Evolutionary conservation across 1,140 invertebrate genomes (phyloP).

Genomic region (Gonatopus flavifemur): DNA sequence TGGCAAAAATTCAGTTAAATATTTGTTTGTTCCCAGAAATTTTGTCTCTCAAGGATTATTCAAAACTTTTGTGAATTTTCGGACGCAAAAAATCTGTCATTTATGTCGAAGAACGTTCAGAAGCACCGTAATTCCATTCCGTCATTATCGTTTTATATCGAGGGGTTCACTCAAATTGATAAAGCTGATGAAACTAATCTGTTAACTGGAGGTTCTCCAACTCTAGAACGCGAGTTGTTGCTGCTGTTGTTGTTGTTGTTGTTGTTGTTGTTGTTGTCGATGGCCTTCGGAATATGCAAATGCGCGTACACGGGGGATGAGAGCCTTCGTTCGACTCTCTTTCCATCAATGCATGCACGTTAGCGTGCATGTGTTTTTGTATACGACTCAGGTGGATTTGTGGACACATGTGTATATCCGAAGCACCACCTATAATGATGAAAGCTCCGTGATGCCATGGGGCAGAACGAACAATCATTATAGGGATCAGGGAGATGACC

Average conservation of each 20-base stretch:
- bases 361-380: conserved; percentile 8
- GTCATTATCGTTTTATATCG: background rate
- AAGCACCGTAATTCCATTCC: background rate
- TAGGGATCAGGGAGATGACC: conserved; percentile 41
- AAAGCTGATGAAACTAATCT: conserved; percentile 45
- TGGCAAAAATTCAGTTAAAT: too few species aligned
- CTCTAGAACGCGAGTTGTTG: background rate
- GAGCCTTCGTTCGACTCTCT: conserved; percentile 8
- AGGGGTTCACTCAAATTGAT: conserved; percentile 40
- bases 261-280: conserved; percentile 29
- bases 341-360: conserved; percentile 4
- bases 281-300: conserved; percentile 43
- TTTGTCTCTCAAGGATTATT: too few species aligned
- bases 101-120: background rate
- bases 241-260: too few species aligned
- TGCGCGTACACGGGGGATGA: conserved; percentile 33
- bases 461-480: conserved; percentile 28
- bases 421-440: conserved; percentile 39
- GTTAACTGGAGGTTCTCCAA: conserved; percentile 14
- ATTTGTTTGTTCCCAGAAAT: too few species aligned
- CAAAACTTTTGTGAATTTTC: too few species aligned
- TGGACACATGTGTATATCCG: conserved; percentile 7
- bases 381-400: background rate
- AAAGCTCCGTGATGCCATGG: conserved; percentile 42
- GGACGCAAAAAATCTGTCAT: too few species aligned